Conservation (phyloP, 2,113 vertebrate genomes). For the Campylomormyrus tamandua region DNA sequence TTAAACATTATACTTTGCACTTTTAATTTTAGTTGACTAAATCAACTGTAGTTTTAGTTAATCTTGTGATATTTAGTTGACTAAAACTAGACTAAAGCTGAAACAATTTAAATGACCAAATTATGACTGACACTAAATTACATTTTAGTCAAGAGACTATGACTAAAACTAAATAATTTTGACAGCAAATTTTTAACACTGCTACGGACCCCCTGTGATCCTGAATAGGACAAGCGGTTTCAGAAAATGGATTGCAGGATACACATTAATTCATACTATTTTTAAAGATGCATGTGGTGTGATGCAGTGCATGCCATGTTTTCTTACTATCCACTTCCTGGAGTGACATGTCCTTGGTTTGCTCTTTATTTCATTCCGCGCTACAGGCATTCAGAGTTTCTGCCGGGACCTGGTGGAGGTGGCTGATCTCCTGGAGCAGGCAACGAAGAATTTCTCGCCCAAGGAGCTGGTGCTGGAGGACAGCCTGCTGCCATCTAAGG, state of each 20-base stretch:
- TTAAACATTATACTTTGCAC: no score
- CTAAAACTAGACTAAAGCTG: no score
- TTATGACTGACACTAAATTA: no score
- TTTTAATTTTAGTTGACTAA: no score
- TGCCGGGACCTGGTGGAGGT: slow-evolving; percentile 79
- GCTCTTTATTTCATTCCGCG: not conserved
- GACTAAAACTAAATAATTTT: no score
- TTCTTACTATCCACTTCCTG: not conserved
- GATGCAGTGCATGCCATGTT: not conserved
- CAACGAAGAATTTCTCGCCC: slow-evolving; percentile 39
- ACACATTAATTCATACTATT: not conserved
- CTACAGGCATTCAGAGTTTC: slow-evolving; percentile 75
- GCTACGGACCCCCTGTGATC: no score
- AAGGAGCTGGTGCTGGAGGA: slow-evolving; percentile 27
- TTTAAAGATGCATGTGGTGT: not conserved
- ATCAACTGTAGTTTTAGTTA: no score
- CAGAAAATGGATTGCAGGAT: not conserved
- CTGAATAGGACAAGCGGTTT: no score
- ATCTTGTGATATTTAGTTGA: no score
- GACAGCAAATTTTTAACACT: no score
- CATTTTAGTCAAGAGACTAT: no score
- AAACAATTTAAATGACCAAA: no score
- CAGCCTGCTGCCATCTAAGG: slow-evolving; percentile 10
- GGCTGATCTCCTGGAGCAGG: slow-evolving; percentile 73
- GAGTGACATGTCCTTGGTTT: not conserved